Conservation (phyloP, 2,888 invertebrate genomes). For the Teleogryllus oceanicus region DNA sequence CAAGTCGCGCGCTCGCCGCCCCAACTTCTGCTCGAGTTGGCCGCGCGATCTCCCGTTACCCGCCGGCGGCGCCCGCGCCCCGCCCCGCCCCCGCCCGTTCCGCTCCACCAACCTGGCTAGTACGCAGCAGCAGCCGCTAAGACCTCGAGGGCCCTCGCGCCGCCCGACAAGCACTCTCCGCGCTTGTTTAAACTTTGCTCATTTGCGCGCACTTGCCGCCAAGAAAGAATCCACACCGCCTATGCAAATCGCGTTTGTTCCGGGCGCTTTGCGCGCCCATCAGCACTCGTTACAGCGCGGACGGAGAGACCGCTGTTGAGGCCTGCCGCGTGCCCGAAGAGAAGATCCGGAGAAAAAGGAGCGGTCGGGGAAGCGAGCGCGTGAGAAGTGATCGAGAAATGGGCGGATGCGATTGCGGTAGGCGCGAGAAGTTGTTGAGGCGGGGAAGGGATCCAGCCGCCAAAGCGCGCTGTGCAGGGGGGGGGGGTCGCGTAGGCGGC, state of each 20-base stretch:
- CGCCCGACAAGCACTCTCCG: background rate
- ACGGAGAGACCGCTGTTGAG: no score
- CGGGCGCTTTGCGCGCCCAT: background rate
- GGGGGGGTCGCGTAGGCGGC: no score
- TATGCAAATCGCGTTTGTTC: background rate
- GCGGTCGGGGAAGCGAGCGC: no score
- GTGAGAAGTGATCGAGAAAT: no score
- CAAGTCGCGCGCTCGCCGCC: background rate
- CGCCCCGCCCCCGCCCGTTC: no score
- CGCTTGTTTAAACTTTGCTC: slow-evolving; percentile 11
- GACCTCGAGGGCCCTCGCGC: background rate
- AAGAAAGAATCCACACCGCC: background rate
- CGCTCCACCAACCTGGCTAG: background rate
- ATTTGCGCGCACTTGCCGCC: background rate
- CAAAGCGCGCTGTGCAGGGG: no score
- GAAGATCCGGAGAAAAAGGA: no score
- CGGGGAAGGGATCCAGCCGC: no score
- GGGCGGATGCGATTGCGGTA: no score
- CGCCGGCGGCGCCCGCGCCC: background rate
- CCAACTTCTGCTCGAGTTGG: background rate
- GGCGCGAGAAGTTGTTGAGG: no score
- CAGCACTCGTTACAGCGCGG: no score
- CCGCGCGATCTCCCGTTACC: background rate
- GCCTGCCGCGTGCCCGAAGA: no score
- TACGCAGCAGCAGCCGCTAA: background rate